Conservation (phyloP, 2,797 vertebrate genomes). For the Silurus aristotelis region DNA sequence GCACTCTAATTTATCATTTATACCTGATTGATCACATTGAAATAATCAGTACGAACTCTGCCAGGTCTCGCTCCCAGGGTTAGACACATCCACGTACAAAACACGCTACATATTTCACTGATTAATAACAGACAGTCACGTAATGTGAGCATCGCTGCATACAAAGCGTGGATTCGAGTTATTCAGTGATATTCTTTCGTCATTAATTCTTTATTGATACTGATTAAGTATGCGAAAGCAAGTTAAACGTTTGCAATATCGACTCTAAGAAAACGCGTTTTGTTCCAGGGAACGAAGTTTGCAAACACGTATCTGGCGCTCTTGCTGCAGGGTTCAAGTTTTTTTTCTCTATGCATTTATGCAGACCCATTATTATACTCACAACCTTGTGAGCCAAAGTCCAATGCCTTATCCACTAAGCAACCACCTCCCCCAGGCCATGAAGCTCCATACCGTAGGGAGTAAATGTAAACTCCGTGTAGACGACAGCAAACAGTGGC, state of each 20-base stretch:
- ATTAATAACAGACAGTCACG: not conserved
- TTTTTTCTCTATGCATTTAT: too few species aligned
- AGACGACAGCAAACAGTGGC: not conserved
- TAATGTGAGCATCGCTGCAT: not conserved
- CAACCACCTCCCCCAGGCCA: too few species aligned
- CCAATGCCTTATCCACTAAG: too few species aligned
- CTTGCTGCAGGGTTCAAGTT: too few species aligned
- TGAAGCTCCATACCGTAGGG: not conserved
- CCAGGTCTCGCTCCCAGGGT: not conserved
- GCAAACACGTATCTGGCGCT: too few species aligned
- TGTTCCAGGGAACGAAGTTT: too few species aligned
- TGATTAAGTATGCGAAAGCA: not conserved
- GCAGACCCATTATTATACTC: too few species aligned
- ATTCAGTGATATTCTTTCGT: slow-evolving; percentile 12
- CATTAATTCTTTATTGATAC: not conserved
- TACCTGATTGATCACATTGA: slow-evolving; percentile 55
- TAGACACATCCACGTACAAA: not conserved
- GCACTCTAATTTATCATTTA: slow-evolving; percentile 57
- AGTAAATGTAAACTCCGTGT: not conserved
- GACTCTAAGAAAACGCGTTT: too few species aligned
- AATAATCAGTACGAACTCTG: slow-evolving; percentile 42
- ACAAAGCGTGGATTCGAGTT: not conserved
- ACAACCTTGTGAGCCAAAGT: too few species aligned
- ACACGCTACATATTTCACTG: slow-evolving; percentile 19
- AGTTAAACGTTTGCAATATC: too few species aligned